Percentiles rank a stretch among this genome's conserved stretches.
phyloP scores from a whole-genome alignment of 2,113 vertebrate genomes.

The Probosciger aterrimus region DNA sequence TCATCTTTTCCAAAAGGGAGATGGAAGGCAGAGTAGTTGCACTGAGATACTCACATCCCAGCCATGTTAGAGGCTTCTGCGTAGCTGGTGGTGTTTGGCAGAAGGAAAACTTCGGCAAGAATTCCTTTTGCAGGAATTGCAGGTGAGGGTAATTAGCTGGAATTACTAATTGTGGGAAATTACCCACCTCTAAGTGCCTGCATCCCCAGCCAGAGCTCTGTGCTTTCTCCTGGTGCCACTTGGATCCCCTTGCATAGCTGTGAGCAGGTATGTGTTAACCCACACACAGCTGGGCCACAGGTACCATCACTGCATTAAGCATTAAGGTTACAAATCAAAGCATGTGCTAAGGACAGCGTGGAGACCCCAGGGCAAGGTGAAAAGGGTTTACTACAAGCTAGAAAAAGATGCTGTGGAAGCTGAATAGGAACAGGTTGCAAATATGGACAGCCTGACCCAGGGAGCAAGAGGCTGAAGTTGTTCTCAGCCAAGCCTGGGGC shows the following conservation, averaged over 20 bases:
- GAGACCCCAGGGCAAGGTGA: rapidly evolving
- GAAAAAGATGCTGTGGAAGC: not conserved
- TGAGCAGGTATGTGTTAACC: not conserved
- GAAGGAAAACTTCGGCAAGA: not conserved
- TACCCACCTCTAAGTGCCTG: not conserved
- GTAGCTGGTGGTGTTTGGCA: not conserved
- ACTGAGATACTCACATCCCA: not conserved
- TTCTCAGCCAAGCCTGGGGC: not conserved
- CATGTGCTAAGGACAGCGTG: not conserved
- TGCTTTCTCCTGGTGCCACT: not conserved
- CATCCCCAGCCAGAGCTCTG: not conserved
- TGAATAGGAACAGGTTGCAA: not conserved
- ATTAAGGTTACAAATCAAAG: not conserved
- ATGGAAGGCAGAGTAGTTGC: not conserved
- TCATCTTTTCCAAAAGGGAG: not conserved
- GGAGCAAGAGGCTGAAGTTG: not conserved
- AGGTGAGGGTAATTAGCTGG: not conserved
- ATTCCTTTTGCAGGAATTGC: not conserved
- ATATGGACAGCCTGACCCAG: no score
- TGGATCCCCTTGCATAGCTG: rapidly evolving
- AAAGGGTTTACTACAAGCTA: not conserved
- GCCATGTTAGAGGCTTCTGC: not conserved
- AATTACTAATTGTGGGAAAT: not conserved
- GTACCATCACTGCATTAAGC: rapidly evolving
- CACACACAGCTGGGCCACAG: rapidly evolving